Base-by-base conservation (phyloP, 1,140 invertebrate species). In the Listronotus oregonensis region DNA sequence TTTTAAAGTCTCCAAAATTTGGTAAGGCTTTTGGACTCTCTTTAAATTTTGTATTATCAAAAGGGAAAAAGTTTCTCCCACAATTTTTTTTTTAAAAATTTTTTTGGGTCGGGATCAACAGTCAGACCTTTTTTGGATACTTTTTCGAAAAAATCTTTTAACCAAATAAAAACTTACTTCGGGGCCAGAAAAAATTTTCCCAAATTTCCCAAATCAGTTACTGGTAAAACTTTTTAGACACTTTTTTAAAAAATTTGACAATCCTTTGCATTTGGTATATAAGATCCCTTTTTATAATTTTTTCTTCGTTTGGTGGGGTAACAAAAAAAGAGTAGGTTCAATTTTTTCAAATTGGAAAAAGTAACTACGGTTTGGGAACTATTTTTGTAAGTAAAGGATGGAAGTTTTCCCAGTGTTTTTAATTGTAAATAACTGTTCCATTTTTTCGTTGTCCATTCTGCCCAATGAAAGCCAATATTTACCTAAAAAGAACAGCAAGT, bases 401-500 rank as follows among this genome's bases (percentile, higher is more conserved):
- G 67, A 6, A 84, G 66, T 63, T 80, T 79, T 10, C 83, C 83
- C n/a, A 6, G 52, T 77, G 66, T 84, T 84, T 66, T 80, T 78
- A 10, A 85, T 47, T 57, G 64, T 75, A 12, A 85, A 80, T 64
- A 68, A 79, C 8, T 77, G 71, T 15, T 75, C 11, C 81, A 71
- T 51, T 68, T 76, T 76, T 46, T 73, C 77, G 7, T 77, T 74
- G 63, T 79, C 79, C 7, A 84, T 62, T 62, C 76, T 78, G 31
- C 83, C 82, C 8, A 84, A 67, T 0, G 81, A 80, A 15, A 83
- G 67, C 81, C 81, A 83, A 71, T 80, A 78, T 73, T 80, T 81
- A 21, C 63, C 63, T 64, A 21, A 18, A 58, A 8, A 21, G n/a
- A 54, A 8, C 10, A 1, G 44, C 10, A 21, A 37, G 7, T 39